Percentiles rank a stretch among this genome's conserved stretches.
These are phyloP conservation scores for Tamandua tetradactyla DNA, from an alignment of 2,797 vertebrate species.

Conservation along the genomic window DNA sequence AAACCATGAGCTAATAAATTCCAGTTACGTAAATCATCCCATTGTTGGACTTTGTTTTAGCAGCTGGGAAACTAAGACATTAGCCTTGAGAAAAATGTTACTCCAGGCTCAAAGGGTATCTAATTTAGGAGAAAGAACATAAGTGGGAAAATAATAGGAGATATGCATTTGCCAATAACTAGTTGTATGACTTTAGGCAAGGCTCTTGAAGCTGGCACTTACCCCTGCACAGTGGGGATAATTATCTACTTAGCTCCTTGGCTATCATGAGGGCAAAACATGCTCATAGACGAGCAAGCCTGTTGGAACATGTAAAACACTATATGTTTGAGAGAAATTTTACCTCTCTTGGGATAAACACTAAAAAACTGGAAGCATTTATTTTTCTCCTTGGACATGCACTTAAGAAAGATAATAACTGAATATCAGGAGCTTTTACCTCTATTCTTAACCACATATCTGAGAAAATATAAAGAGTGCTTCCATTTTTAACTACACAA, in stretches of 20 bases:
- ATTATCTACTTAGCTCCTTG: neutral
- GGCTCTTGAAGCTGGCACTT: slow-evolving; percentile 7
- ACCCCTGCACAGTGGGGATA: neutral
- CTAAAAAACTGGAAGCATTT: neutral
- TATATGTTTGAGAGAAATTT: neutral
- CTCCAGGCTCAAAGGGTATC: neutral
- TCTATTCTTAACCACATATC: neutral
- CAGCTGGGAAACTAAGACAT: too few species aligned
- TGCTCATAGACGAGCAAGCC: neutral
- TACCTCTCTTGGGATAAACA: neutral
- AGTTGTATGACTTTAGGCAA: slow-evolving; percentile 24
- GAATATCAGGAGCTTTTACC: neutral
- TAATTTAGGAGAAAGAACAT: slow-evolving; percentile 20
- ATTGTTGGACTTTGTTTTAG: too few species aligned
- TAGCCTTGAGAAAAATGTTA: slow-evolving; percentile 51
- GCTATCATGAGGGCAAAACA: neutral
- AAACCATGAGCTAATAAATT: too few species aligned
- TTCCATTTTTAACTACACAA: neutral
- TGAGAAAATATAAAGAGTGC: neutral
- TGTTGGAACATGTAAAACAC: neutral
- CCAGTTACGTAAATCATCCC: too few species aligned
- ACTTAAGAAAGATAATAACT: neutral
- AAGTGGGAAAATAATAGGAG: neutral
- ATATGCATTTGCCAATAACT: neutral
- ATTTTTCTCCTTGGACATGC: neutral